These are phyloP conservation scores for Timema podura DNA, from an alignment of 2,888 invertebrate genomes.

Conservation along the genomic window DNA sequence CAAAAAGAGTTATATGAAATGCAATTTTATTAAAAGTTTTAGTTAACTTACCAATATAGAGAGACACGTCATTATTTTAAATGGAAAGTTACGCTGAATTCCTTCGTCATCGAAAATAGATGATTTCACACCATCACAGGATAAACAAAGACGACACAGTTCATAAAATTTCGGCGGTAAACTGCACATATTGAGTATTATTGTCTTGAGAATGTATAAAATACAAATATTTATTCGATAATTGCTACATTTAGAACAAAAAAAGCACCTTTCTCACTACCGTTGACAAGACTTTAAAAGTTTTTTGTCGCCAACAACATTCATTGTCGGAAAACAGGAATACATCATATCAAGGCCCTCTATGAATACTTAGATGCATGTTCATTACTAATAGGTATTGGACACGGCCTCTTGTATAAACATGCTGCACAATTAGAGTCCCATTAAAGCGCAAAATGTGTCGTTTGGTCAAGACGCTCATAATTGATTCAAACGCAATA, in stretches of 20 bases:
- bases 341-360: slow-evolving; percentile 27
- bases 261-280: slow-evolving; percentile 29
- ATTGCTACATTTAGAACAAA: slow-evolving; percentile 38
- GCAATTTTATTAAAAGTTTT: slow-evolving; percentile 29
- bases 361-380: neutral
- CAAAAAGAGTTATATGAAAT: neutral
- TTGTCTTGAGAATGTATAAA: slow-evolving; percentile 28
- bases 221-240: slow-evolving; percentile 37
- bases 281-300: slow-evolving; percentile 33
- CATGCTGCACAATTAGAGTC: too few relatives aligned
- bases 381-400: too few relatives aligned
- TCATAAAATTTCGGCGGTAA: slow-evolving; percentile 90
- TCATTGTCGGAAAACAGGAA: slow-evolving; percentile 32
- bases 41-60: slow-evolving; percentile 68
- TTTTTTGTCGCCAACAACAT: slow-evolving; percentile 34
- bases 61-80: slow-evolving; percentile 74
- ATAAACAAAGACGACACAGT: slow-evolving; percentile 91
- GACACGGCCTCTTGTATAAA: too few relatives aligned
- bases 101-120: slow-evolving; percentile 74
- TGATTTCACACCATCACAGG: slow-evolving; percentile 68
- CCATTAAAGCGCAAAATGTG: too few relatives aligned
- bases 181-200: slow-evolving; percentile 76
- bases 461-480: too few relatives aligned
- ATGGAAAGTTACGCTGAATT: slow-evolving; percentile 61
- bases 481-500: too few relatives aligned